phyloP scores from a whole-genome alignment of 1,140 invertebrate species.

The Atta cephalotes region DNA sequence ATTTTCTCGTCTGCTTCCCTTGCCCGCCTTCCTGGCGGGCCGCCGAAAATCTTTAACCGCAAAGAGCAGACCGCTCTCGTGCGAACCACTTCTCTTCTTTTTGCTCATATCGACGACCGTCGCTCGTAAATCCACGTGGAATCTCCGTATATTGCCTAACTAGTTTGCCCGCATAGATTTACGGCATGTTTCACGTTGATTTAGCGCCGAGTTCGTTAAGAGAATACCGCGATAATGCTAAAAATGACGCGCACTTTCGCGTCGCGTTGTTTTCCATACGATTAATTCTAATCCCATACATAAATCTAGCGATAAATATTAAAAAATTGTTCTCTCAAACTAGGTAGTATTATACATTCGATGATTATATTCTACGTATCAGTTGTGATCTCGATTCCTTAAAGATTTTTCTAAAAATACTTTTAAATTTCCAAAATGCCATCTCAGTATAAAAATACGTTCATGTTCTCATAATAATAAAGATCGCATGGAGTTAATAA shows the following conservation, averaged over 20 bases:
- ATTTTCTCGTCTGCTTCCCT: slow-evolving; percentile 38
- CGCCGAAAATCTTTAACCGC: slow-evolving; percentile 46
- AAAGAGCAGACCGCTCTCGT: slow-evolving; percentile 12
- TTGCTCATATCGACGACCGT: slow-evolving; percentile 48
- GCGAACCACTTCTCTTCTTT: slow-evolving; percentile 29
- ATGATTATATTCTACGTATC: not conserved
- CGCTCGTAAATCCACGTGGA: slow-evolving; percentile 41
- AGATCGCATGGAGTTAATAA: not conserved
- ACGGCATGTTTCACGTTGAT: slow-evolving; percentile 48
- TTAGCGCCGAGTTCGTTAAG: slow-evolving; percentile 53
- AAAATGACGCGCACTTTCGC: slow-evolving; percentile 28
- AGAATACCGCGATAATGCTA: slow-evolving; percentile 26
- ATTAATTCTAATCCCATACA: not conserved
- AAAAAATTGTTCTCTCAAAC: not conserved
- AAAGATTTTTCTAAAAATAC: not conserved
- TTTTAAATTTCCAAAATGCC: not conserved
- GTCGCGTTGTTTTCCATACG: not conserved
- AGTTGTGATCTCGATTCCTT: not conserved
- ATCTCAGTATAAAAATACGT: not conserved
- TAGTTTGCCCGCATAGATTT: slow-evolving; percentile 33
- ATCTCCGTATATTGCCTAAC: slow-evolving; percentile 54
- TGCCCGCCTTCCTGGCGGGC: not conserved
- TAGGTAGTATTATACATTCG: not conserved
- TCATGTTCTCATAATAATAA: not conserved
- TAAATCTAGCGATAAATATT: not conserved